phyloP scores from a whole-genome alignment of 2,888 invertebrate genomes.

The Megastigmus dorsalis region DNA sequence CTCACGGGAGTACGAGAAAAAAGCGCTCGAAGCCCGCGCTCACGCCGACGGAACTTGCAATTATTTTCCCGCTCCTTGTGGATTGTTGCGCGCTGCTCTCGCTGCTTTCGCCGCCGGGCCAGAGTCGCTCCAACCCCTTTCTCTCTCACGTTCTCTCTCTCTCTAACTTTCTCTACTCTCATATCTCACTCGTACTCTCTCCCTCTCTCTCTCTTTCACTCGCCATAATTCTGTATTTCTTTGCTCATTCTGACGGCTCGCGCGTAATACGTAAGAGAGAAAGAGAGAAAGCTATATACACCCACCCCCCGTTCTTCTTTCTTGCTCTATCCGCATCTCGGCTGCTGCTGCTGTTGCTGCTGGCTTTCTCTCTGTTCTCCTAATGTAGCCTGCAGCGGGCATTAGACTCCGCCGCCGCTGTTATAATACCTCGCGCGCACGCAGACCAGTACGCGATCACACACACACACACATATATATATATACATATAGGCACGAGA shows the following conservation, averaged over 20 bases:
- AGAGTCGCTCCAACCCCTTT: slow-evolving; percentile 28
- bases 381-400: slow-evolving; percentile 65
- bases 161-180: slow-evolving; percentile 44
- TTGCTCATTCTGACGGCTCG: slow-evolving; percentile 55
- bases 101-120: slow-evolving; percentile 45
- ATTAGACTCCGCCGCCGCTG: slow-evolving; percentile 61
- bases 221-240: slow-evolving; percentile 58
- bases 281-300: too few species aligned
- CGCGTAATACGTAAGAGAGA: too few species aligned
- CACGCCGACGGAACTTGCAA: slow-evolving; percentile 71
- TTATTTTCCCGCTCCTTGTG: slow-evolving; percentile 72
- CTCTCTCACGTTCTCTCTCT: slow-evolving; percentile 45
- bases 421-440: slow-evolving; percentile 26
- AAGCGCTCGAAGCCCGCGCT: slow-evolving; percentile 60
- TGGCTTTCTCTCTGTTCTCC: slow-evolving; percentile 53
- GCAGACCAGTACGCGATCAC: neutral
- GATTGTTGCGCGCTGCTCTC: slow-evolving; percentile 71
- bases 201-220: slow-evolving; percentile 44
- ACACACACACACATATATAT: neutral
- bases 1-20: slow-evolving; percentile 57
- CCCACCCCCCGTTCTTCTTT: slow-evolving; percentile 16
- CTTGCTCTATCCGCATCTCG: neutral
- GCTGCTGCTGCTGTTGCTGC: too few species aligned
- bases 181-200: too few species aligned
- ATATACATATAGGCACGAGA: slow-evolving; percentile 48